Base-by-base conservation (phyloP, 2,113 vertebrate genomes). In the Castor canadensis region DNA sequence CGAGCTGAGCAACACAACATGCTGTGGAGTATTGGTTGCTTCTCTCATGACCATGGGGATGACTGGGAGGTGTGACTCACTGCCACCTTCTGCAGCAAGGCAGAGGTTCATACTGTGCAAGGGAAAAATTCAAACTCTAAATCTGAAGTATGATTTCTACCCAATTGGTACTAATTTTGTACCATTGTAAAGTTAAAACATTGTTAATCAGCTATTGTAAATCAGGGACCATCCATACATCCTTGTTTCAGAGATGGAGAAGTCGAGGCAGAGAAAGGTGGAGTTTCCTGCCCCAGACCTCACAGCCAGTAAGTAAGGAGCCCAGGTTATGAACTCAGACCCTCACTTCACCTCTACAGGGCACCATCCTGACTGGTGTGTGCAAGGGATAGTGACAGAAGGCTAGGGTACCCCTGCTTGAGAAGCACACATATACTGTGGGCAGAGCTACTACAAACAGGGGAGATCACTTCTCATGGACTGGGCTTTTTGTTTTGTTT, bases 301-400 rank as follows among this genome's bases (percentile, higher is more conserved):
- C 20, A 43, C 0, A 67, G 28, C 40, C 49, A 60, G 72, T 8
- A 26, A 71, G 32, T 12, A 4, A 20, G 28, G 7, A 72, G 22
- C 32, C 9, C 15, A 6, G 32, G 30, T 64, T 38, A 22, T 5
- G 24, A 35, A 13, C 26, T 58, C 35, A n/a, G 47, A 10, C 30
- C 16, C 11, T 45, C 19, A 26, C 3, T 12, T 17, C 1, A 20
- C 8, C 76, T 40, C 32, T 32, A 30, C 35, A 6, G 0, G 6
- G n/a, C 28, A 7, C 54, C 6, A 32, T 4, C 30, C 32, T 22
- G 6, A 3, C 4, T 0, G 9, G 1, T 35, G 16, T 28, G 52
- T 71, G 26, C 17, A 17, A 82, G n/a, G 22, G 3, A 30, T 24
- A 6, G 35, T 13, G 24, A 58, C 9, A 26, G 52, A 73, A 69